Percentiles rank a stretch among this genome's conserved stretches.
Evolutionary conservation across 2,797 vertebrate genomes (phyloP).

Genomic region (Etheostoma perlongum): DNA sequence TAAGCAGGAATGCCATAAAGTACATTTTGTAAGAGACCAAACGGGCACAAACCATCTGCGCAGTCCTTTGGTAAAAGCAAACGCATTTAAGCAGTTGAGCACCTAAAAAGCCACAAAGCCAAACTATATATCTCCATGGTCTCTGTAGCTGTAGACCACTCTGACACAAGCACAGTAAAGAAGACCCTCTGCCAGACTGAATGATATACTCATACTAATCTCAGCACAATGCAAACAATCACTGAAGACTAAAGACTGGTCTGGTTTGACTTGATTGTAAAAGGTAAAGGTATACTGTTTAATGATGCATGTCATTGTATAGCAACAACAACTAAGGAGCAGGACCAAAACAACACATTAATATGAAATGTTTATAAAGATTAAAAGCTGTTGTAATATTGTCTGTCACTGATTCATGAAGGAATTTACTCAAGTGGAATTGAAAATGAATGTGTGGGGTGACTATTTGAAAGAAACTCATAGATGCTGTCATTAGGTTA

Average conservation of each 20-base stretch:
- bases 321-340: background rate
- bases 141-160: background rate
- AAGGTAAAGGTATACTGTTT: background rate
- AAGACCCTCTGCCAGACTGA: background rate
- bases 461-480: background rate
- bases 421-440: background rate
- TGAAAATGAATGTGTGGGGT: background rate
- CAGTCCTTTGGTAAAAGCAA: no score
- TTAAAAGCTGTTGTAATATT: slow-evolving; percentile 1
- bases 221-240: background rate
- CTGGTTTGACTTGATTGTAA: background rate
- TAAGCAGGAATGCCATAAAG: background rate
- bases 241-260: background rate
- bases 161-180: background rate
- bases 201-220: background rate
- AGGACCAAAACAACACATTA: background rate
- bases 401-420: background rate
- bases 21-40: no score
- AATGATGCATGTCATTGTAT: background rate
- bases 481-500: background rate
- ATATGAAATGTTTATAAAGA: background rate
- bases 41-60: no score
- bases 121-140: background rate
- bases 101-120: no score
- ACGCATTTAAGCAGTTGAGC: no score